Conservation (phyloP, 2,888 invertebrate genomes). For the Drosophila quasianomalipes region DNA sequence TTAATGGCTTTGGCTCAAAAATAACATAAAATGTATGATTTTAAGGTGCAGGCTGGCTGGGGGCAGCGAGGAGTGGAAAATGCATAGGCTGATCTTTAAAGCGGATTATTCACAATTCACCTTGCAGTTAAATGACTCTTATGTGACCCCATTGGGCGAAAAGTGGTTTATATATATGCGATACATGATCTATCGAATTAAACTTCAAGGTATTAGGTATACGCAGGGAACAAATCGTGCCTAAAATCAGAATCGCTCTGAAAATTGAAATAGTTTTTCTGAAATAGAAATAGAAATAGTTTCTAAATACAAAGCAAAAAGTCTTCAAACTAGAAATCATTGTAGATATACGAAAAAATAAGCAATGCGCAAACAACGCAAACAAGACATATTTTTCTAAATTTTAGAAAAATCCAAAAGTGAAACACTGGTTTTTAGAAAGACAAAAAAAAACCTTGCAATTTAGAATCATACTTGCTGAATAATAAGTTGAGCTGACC, state of each 20-base stretch:
- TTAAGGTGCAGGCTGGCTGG: neutral
- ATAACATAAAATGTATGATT: neutral
- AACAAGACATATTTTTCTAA: neutral
- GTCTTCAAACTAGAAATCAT: neutral
- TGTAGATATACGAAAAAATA: neutral
- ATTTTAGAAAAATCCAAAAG: neutral
- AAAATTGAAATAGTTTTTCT: neutral
- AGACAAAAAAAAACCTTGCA: neutral
- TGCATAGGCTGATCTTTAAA: neutral
- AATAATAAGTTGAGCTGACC: neutral
- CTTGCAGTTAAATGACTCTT: too few relatives aligned
- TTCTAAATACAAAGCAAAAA: neutral
- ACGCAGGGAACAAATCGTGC: neutral
- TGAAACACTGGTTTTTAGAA: neutral
- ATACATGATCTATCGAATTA: neutral
- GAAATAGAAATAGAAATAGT: neutral
- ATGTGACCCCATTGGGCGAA: neutral
- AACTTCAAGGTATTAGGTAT: neutral
- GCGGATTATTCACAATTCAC: neutral
- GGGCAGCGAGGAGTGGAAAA: neutral
- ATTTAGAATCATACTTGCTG: neutral
- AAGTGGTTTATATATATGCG: neutral
- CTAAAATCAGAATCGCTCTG: neutral
- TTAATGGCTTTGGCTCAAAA: neutral
- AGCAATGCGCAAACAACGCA: too few relatives aligned